Percentiles rank a stretch among this genome's conserved stretches.
phyloP scores from a whole-genome alignment of 2,797 vertebrate species.

The Tauraco hartlaubi region DNA sequence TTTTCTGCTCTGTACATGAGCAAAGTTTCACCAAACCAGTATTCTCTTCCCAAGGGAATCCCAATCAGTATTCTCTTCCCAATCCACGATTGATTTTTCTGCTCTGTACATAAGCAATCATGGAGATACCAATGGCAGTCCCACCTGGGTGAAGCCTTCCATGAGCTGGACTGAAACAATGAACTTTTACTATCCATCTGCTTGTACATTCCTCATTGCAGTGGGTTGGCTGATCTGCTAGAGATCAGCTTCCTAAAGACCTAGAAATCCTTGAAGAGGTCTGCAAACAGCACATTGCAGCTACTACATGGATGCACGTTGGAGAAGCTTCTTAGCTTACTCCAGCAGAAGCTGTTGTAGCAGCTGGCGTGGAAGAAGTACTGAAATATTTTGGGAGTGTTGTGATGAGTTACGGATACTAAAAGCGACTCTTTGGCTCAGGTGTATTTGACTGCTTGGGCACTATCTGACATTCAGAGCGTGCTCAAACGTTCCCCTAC shows the following conservation, averaged over 20 bases:
- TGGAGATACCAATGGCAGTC: background rate
- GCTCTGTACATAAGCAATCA: too few species aligned
- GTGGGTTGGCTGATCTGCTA: background rate
- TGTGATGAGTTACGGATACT: background rate
- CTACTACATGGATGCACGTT: accelerated
- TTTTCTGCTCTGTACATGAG: too few species aligned
- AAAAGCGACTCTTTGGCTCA: background rate
- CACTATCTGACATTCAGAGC: background rate
- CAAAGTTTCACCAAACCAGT: too few species aligned
- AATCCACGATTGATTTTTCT: too few species aligned
- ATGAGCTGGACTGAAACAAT: background rate
- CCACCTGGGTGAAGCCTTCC: background rate
- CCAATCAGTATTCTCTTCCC: too few species aligned
- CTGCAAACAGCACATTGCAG: background rate
- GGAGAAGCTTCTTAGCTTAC: background rate
- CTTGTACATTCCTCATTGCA: background rate
- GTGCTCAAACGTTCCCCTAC: background rate
- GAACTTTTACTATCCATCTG: background rate
- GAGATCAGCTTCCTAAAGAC: background rate
- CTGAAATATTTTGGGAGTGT: background rate
- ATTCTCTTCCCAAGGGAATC: too few species aligned
- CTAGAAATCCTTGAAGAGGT: background rate
- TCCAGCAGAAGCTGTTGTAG: background rate
- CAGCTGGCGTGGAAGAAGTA: background rate
- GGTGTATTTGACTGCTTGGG: background rate